A percentile compares a stretch with the other conserved stretches of the same genome.
phyloP scores from a whole-genome alignment of 2,888 invertebrate genomes.

The Nyleta sp. region DNA sequence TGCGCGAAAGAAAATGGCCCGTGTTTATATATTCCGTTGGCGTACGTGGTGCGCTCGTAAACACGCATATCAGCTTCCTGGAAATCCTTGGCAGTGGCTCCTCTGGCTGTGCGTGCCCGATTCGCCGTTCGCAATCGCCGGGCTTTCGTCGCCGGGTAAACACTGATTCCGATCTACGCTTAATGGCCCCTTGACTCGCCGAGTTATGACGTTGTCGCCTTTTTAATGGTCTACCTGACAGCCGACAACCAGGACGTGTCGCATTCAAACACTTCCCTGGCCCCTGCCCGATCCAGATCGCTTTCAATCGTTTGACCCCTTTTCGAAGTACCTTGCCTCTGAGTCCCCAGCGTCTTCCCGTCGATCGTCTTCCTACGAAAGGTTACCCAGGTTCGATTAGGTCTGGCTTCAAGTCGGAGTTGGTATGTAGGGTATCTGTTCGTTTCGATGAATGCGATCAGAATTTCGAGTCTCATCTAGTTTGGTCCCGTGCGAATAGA shows the following conservation, averaged over 20 bases:
- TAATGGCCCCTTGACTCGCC: conserved; percentile 57
- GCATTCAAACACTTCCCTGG: conserved; percentile 37
- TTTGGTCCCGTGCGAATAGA: too few species aligned
- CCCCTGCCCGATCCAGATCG: conserved; percentile 29
- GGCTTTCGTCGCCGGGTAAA: conserved; percentile 50
- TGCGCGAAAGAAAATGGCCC: conserved; percentile 53
- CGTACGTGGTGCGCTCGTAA: conserved; percentile 66
- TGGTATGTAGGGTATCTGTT: too few species aligned
- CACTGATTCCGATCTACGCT: conserved; percentile 61
- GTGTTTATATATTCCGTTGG: conserved; percentile 62
- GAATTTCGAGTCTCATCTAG: too few species aligned
- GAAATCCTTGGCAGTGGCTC: conserved; percentile 67
- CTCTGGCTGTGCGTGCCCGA: conserved; percentile 34
- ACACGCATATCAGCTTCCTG: conserved; percentile 66
- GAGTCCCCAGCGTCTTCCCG: too few species aligned
- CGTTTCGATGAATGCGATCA: too few species aligned
- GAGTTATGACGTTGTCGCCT: conserved; percentile 61
- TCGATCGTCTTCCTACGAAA: too few species aligned
- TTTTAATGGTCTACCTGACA: conserved; percentile 55
- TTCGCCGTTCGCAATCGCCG: conserved; percentile 51
- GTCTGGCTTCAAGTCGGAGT: too few species aligned
- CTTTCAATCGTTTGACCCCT: conserved; percentile 36
- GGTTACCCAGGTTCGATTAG: too few species aligned
- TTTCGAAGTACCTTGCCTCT: background rate
- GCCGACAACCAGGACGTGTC: conserved; percentile 34